Evolutionary conservation across 2,888 invertebrate species (phyloP).

Genomic region (Calameuta idolon): DNA sequence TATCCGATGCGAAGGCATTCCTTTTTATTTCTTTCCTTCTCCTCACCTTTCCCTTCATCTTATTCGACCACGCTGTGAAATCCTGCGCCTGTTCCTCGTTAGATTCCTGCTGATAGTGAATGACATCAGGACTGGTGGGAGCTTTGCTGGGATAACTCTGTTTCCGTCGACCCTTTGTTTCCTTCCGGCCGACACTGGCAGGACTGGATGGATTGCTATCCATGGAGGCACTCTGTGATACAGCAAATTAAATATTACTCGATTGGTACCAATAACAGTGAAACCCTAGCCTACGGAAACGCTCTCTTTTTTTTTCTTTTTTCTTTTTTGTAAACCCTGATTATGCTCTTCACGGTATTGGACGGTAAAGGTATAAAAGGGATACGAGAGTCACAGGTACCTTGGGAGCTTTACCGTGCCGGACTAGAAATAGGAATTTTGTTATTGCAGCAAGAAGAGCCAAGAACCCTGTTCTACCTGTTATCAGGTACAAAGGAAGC

Average conservation of each 20-base stretch:
- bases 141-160: slow-evolving; percentile 84
- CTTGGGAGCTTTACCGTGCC: neutral
- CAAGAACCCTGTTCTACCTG: slow-evolving; percentile 28
- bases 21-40: neutral
- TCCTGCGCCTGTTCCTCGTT: slow-evolving; percentile 63
- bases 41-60: slow-evolving; percentile 48
- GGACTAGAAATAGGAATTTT: slow-evolving; percentile 10
- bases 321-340: neutral
- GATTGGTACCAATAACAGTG: neutral
- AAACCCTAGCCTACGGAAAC: neutral
- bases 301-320: neutral
- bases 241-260: neutral
- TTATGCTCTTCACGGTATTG: neutral
- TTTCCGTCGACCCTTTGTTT: slow-evolving; percentile 79
- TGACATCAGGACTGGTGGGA: slow-evolving; percentile 60
- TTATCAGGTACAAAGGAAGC: slow-evolving; percentile 39
- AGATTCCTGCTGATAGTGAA: slow-evolving; percentile 58
- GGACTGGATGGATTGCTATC: slow-evolving; percentile 66
- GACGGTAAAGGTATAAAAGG: neutral
- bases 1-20: slow-evolving; percentile 3
- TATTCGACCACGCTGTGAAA: slow-evolving; percentile 62
- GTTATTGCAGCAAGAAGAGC: slow-evolving; percentile 1
- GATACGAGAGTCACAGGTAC: neutral
- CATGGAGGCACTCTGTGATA: slow-evolving; percentile 56
- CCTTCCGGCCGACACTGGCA: slow-evolving; percentile 66